A percentile compares a stretch with the other conserved stretches of the same genome.
These are phyloP conservation scores for Lasioglossum villosulum DNA, from an alignment of 2,888 invertebrate species.

Conservation along the genomic window DNA sequence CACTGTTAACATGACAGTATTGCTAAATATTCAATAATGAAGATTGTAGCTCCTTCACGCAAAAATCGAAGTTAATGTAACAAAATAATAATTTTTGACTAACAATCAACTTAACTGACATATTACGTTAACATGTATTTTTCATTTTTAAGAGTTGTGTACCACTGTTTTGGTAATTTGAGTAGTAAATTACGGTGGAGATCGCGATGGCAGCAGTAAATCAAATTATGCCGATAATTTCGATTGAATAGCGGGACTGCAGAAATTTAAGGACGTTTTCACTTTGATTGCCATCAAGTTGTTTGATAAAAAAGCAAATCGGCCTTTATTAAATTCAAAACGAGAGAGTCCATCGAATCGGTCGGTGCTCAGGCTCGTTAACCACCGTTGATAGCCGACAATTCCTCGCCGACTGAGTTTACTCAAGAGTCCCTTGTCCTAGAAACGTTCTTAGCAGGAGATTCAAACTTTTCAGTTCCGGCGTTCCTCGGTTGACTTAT, in stretches of 20 bases:
- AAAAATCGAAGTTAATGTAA: too few relatives aligned
- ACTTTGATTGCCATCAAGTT: conserved; percentile 38
- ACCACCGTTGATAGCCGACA: conserved; percentile 52
- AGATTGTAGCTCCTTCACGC: too few relatives aligned
- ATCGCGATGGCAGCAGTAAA: neutral
- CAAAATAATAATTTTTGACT: too few relatives aligned
- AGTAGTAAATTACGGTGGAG: neutral
- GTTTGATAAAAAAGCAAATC: conserved; percentile 30
- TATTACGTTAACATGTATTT: too few relatives aligned
- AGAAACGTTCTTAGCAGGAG: conserved; percentile 67
- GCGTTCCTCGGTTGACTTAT: conserved; percentile 67
- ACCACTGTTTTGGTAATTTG: neutral
- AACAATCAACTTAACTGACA: too few relatives aligned
- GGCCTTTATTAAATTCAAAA: conserved; percentile 53
- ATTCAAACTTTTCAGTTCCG: conserved; percentile 68
- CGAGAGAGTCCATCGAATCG: conserved; percentile 50
- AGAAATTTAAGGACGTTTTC: conserved; percentile 38
- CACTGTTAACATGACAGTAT: too few relatives aligned
- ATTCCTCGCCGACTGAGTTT: conserved; percentile 66
- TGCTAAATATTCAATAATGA: too few relatives aligned
- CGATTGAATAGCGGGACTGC: neutral
- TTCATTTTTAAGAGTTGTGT: neutral
- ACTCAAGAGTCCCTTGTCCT: conserved; percentile 72
- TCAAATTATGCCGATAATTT: conserved; percentile 18
- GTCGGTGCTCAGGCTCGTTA: conserved; percentile 65